A percentile compares a stretch with the other conserved stretches of the same genome.
phyloP scores from a whole-genome alignment of 2,113 vertebrate genomes.

The Coptodon bakossiorum region DNA sequence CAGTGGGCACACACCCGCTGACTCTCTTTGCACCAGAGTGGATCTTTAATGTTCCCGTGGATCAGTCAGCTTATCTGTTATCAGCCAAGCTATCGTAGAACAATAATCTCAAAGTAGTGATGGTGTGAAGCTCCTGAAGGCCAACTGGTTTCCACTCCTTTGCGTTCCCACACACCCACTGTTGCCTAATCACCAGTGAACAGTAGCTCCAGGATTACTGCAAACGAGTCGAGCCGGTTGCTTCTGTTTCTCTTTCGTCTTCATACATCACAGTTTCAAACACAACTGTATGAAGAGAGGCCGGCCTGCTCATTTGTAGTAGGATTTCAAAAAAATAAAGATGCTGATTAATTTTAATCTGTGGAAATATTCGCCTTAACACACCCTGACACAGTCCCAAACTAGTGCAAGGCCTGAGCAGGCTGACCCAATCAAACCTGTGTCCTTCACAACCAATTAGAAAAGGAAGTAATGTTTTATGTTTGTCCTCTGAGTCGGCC shows the following conservation, averaged over 20 bases:
- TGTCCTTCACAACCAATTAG: background rate
- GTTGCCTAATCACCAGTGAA: background rate
- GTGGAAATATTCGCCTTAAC: background rate
- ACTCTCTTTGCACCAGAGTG: background rate
- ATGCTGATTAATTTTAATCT: background rate
- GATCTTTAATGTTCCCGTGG: background rate
- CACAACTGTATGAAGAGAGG: background rate
- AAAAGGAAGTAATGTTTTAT: background rate
- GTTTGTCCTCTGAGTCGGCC: background rate
- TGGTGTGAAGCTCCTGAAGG: background rate
- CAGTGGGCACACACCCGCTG: background rate
- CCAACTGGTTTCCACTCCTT: conserved; percentile 8
- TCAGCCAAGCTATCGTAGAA: background rate
- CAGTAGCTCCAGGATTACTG: background rate
- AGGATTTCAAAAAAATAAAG: background rate
- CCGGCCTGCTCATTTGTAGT: background rate
- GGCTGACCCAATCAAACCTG: background rate
- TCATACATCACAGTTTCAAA: background rate
- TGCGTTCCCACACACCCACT: background rate
- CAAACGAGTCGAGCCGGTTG: conserved; percentile 4
- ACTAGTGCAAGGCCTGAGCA: background rate
- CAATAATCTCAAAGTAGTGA: background rate
- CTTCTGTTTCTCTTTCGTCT: background rate
- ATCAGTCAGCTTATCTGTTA: background rate
- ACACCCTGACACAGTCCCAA: background rate